Percentiles rank a stretch among this genome's conserved stretches.
Conservation (phyloP, 2,113 vertebrate genomes). For the Bambusicola thoracicus region DNA sequence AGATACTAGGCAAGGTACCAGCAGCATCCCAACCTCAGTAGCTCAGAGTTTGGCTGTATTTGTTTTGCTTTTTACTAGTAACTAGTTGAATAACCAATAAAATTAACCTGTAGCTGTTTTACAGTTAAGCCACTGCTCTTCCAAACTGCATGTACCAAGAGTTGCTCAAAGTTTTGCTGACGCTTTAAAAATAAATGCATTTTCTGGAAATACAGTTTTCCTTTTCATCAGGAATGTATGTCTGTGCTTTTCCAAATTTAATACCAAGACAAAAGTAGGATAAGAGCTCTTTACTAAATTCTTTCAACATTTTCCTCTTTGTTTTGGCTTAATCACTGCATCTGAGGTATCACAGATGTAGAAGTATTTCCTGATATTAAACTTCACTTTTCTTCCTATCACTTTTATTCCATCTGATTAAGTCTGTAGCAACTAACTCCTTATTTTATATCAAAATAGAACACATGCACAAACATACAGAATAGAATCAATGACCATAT, state of each 20-base stretch:
- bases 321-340: neutral
- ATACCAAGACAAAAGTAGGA: neutral
- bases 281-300: neutral
- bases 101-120: neutral
- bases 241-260: neutral
- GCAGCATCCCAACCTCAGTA: neutral
- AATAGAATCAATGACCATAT: neutral
- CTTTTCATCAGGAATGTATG: fast-evolving
- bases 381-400: neutral
- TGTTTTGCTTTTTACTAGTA: neutral
- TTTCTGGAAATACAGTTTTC: neutral
- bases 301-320: neutral
- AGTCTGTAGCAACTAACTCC: neutral
- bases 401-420: neutral
- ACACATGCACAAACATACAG: neutral
- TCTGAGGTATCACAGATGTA: neutral
- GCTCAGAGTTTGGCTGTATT: neutral
- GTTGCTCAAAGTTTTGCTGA: neutral
- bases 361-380: neutral
- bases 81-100: neutral
- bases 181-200: neutral
- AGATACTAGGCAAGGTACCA: neutral
- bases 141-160: fast-evolving
- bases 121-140: neutral
- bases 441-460: constrained; percentile 1